Conservation (phyloP, 2,797 vertebrate species). For the Cossypha heuglini region DNA sequence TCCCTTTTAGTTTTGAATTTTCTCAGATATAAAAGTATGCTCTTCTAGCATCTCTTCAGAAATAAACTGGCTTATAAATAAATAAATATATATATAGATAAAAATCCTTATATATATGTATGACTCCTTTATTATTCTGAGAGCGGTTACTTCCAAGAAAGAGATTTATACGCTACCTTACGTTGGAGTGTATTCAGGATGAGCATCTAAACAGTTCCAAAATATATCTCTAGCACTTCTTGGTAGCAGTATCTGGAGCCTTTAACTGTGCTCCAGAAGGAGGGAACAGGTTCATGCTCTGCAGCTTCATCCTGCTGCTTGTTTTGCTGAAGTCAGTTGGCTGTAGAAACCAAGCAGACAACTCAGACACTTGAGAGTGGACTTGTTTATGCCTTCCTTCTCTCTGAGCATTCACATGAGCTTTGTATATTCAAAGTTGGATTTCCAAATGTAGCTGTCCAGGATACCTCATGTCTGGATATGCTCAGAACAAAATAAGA, state of each 20-base stretch:
- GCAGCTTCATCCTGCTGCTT: background rate
- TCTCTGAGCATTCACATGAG: background rate
- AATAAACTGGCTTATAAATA: background rate
- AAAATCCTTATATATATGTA: too few relatives aligned
- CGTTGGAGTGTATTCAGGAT: background rate
- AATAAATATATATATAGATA: too few relatives aligned
- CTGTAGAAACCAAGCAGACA: background rate
- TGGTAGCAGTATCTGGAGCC: background rate
- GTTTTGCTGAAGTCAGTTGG: background rate
- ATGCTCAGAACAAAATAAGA: background rate
- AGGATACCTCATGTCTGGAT: background rate
- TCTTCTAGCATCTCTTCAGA: background rate
- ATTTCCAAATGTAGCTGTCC: background rate
- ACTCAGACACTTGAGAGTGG: background rate
- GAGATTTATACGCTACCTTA: background rate
- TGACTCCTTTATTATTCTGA: background rate
- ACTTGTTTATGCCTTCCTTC: background rate
- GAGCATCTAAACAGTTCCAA: background rate
- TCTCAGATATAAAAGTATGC: background rate
- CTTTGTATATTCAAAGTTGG: background rate
- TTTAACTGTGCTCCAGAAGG: background rate
- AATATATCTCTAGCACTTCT: background rate
- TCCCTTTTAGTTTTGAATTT: background rate
- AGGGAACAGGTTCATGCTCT: background rate
- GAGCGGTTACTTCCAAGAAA: background rate